Base-by-base conservation (phyloP, 2,113 vertebrate species). In the Misgurnus mizolepis region DNA sequence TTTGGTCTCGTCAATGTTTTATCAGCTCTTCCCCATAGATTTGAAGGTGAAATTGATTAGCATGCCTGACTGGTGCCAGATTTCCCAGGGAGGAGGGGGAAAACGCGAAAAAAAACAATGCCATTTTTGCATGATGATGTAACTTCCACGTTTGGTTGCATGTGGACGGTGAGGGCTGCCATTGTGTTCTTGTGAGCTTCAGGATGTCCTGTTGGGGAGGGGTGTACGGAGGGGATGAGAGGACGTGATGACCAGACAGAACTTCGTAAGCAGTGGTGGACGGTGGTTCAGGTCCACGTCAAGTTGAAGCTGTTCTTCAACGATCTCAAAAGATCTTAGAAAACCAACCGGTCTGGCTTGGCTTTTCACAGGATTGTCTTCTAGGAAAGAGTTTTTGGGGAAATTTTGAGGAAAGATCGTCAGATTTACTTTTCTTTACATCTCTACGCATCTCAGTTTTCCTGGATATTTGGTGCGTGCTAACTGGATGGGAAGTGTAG, bases 141-240 rank as follows among this genome's bases (percentile, higher is more conserved):
- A 91, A 92, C 92, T 92, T 91, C 92, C 91, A 94, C 90, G 89
- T 92, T 93, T 89, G 92, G 92, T 92, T 93, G 87, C 90, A 91
- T 91, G 87, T 87, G 88, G 91, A 91, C 83, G 89, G 87, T 84
- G 89, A 93, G 91, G 90, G 90, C 87, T 89, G 89, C 93, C 94
- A 96, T 97, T 98, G 95, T 99, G 91, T 94, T 96, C 95, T 92
- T 94, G 91, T 92, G 88, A 91, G 93, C 87, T 93, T 91, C 97
- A 98, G 97, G 97, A 98, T 98, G 96, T 98, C 97, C 97, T 98
- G 97, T 92, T 88, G 45, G 76, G 90, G 88, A 89, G 87, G 85
- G 64, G 81, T 89, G 76, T 58, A 73, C 2, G 45, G 53, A 62
- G 41, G n/a, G 65, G 80, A 72, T 50, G 1, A 93, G 90, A 93